A percentile compares a stretch with the other conserved stretches of the same genome.
Conservation (phyloP, 2,888 invertebrate genomes). For the Drosophila siamana region DNA sequence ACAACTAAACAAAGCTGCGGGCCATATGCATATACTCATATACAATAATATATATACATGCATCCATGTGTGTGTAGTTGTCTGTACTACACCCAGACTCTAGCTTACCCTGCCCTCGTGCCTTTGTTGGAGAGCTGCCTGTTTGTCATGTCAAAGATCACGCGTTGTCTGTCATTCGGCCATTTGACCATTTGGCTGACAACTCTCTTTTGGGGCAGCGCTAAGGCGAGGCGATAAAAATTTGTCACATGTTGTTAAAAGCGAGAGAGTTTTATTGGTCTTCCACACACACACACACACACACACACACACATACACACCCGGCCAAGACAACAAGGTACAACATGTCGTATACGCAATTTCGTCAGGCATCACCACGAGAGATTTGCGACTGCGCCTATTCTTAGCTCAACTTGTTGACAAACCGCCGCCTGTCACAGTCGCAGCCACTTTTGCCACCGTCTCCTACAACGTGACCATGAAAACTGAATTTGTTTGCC, state of each 20-base stretch:
- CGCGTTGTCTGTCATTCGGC: slow-evolving; percentile 6
- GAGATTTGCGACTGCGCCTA: slow-evolving; percentile 18
- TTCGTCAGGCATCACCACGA: slow-evolving; percentile 22
- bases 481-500: slow-evolving; percentile 30
- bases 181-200: slow-evolving; percentile 32
- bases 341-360: slow-evolving; percentile 50
- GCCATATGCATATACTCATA: slow-evolving; percentile 51
- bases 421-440: slow-evolving; percentile 1
- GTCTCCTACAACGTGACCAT: slow-evolving; percentile 24
- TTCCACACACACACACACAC: slow-evolving; percentile 18
- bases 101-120: slow-evolving; percentile 3
- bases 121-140: slow-evolving; percentile 24
- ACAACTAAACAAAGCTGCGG: slow-evolving; percentile 76
- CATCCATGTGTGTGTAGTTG: neutral
- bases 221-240: slow-evolving; percentile 64
- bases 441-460: neutral
- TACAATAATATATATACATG: slow-evolving; percentile 8
- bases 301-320: neutral
- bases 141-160: slow-evolving; percentile 70
- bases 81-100: slow-evolving; percentile 14
- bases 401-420: slow-evolving; percentile 16
- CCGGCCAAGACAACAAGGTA: neutral
- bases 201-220: slow-evolving; percentile 52
- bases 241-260: slow-evolving; percentile 75
- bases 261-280: slow-evolving; percentile 33